Percentiles rank a stretch among this genome's conserved stretches.
Conservation (phyloP, 2,113 vertebrate genomes). For the Todiramphus saurophagus region DNA sequence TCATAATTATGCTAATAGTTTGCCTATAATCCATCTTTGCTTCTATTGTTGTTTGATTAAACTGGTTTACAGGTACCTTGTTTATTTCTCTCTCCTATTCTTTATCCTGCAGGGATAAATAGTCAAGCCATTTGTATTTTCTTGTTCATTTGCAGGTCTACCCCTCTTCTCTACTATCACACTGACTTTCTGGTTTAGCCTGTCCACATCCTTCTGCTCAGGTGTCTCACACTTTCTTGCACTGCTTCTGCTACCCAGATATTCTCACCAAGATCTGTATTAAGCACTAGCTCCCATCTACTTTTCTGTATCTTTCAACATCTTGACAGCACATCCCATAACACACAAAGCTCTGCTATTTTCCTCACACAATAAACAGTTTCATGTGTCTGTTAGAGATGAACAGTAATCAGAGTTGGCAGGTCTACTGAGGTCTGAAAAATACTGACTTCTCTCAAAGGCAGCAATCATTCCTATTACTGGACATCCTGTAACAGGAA, state of each 20-base stretch:
- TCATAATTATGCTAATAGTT: not conserved
- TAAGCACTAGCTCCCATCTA: not conserved
- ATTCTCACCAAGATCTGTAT: not conserved
- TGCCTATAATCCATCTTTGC: not conserved
- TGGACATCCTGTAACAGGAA: not conserved
- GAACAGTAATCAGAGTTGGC: not conserved
- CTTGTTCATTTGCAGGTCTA: not conserved
- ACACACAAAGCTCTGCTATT: not conserved
- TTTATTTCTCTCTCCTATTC: not conserved
- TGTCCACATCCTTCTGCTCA: not conserved
- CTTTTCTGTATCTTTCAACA: not conserved
- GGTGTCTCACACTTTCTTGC: not conserved
- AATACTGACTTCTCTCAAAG: not conserved
- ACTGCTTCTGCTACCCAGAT: not conserved
- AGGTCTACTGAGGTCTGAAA: not conserved
- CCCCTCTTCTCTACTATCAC: not conserved
- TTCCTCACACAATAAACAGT: not conserved
- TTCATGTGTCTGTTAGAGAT: not conserved
- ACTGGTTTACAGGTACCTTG: not conserved
- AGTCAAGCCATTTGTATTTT: not conserved
- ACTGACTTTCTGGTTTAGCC: not conserved
- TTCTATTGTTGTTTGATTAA: not conserved
- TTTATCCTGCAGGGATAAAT: not conserved
- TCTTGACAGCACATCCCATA: not conserved
- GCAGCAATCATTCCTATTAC: not conserved